These are phyloP conservation scores for Drosophila flavopinicola DNA, from an alignment of 2,888 invertebrate genomes.

Conservation along the genomic window DNA sequence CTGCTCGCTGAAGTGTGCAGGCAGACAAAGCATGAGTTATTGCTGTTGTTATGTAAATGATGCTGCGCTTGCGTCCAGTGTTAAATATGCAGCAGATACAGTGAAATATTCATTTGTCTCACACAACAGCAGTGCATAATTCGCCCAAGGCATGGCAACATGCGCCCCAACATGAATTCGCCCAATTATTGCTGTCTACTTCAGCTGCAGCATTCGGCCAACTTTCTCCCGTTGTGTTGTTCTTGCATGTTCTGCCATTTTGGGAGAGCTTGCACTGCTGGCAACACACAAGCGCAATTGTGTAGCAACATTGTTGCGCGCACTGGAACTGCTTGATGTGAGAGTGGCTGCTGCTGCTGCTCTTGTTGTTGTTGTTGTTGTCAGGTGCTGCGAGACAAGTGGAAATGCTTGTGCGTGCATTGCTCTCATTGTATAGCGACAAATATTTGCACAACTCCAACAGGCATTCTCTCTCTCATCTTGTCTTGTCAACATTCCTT, in stretches of 20 bases:
- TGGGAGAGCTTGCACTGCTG: constrained; percentile 23
- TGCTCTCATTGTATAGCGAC: constrained; percentile 72
- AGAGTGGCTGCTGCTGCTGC: constrained; percentile 6
- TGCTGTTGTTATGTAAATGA: constrained; percentile 56
- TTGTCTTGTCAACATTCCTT: constrained; percentile 38
- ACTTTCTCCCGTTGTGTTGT: constrained; percentile 66
- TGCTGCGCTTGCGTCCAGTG: constrained; percentile 33
- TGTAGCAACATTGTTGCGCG: constrained; percentile 68
- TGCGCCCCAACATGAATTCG: constrained; percentile 21
- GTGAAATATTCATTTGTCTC: constrained; percentile 56
- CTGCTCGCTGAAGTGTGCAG: constrained; percentile 50
- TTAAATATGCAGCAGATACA: constrained; percentile 50
- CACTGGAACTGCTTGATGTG: constrained; percentile 43
- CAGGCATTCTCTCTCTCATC: background rate
- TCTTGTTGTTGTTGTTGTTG: constrained; percentile 36
- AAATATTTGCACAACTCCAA: constrained; percentile 69
- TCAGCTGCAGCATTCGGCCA: constrained; percentile 33
- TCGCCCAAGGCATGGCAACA: constrained; percentile 16
- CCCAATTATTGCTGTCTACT: constrained; percentile 49
- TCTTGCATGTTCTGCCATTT: constrained; percentile 61
- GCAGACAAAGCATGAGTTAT: constrained; percentile 43
- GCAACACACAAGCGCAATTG: constrained; percentile 30
- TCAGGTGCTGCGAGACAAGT: constrained; percentile 75
- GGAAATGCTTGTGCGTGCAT: constrained; percentile 75
- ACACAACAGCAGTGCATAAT: constrained; percentile 12